Evolutionary conservation across 2,797 vertebrate genomes (phyloP), one percentile per base, ranked within the genome.

Genomic region (Clamator glandarius): DNA sequence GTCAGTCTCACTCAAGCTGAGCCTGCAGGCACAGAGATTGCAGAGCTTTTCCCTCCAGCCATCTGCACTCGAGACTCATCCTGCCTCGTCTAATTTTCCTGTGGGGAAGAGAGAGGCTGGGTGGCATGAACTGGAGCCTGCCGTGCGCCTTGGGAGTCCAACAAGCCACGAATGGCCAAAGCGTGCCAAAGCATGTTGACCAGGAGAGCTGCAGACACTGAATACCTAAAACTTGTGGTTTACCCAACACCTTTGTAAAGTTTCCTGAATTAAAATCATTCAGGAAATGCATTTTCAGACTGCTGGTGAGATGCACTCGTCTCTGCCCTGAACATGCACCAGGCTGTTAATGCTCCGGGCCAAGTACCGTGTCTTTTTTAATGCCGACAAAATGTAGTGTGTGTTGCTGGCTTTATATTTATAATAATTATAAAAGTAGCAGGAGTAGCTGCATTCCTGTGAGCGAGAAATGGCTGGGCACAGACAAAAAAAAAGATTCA

Each of bases 361-460:
- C 95, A 93, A 92, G 88, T 46, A 90, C 70, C 57, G 3, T 31
- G 57, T 90, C 87, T 91, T 82, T 88, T 91, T 87, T 90, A 93
- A 93, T 92, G 91, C 91, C 87, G 90, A 79, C 95, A 84, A 77
- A 91, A 89, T 33, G 70, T 25, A 74, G 35, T 55, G 70, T 8
- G 1, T 68, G 83, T 82, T 84, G 68, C 80, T 90, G 91, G 35
- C 92, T 87, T 73, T 64, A 12, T 95, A 79, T 91, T 94, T 93
- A 82, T 91, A 94, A 93, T 93, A 94, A 94, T 92, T 93, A 79
- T 79, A 76, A 86, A 91, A 91, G 64, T 86, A 87, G 90, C 39
- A 20, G 70, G 77, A 87, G 50, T 20, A 91, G 70, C 70, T 69
- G 64, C 77, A 36, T 92, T 93, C 67, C 70, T 55, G 76, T 66